These are phyloP conservation scores for Prunella fulvescens DNA, from an alignment of 2,113 vertebrate genomes.

Conservation along the genomic window DNA sequence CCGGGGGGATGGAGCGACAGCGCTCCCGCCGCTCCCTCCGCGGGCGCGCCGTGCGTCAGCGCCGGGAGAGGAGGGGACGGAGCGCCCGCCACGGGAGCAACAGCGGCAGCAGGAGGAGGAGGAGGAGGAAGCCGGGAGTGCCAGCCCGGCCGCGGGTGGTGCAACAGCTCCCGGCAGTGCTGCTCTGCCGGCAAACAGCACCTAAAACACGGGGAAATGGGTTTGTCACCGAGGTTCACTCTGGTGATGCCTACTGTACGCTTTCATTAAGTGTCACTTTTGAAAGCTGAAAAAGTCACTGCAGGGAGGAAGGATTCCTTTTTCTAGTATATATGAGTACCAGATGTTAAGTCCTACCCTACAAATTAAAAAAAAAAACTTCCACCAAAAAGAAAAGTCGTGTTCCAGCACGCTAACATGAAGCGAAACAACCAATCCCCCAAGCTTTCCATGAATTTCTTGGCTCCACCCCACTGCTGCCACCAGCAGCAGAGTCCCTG, in stretches of 20 bases:
- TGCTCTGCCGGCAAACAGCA: background rate
- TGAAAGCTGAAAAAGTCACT: background rate
- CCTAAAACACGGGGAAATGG: background rate
- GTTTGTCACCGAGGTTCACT: fast-evolving
- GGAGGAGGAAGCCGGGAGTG: background rate
- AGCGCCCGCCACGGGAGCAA: background rate
- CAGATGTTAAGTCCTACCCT: background rate
- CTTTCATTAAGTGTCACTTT: background rate
- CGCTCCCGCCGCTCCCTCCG: background rate
- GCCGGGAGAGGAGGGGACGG: background rate
- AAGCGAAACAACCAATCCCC: background rate
- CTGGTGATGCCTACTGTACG: fast-evolving
- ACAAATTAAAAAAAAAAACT: background rate
- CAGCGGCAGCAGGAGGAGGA: background rate
- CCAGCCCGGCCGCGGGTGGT: background rate
- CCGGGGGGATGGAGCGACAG: fast-evolving
- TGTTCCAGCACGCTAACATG: background rate
- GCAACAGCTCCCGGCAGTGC: background rate
- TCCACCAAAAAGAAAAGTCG: background rate
- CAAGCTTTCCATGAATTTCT: background rate
- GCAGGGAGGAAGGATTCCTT: background rate
- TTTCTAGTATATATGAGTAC: background rate
- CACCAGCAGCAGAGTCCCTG: background rate
- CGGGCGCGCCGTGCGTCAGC: background rate
- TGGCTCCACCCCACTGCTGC: background rate